Evolutionary conservation across 2,797 vertebrate genomes (phyloP), one percentile per base, ranked within the genome.

Genomic region (Fistularia tabacaria): DNA sequence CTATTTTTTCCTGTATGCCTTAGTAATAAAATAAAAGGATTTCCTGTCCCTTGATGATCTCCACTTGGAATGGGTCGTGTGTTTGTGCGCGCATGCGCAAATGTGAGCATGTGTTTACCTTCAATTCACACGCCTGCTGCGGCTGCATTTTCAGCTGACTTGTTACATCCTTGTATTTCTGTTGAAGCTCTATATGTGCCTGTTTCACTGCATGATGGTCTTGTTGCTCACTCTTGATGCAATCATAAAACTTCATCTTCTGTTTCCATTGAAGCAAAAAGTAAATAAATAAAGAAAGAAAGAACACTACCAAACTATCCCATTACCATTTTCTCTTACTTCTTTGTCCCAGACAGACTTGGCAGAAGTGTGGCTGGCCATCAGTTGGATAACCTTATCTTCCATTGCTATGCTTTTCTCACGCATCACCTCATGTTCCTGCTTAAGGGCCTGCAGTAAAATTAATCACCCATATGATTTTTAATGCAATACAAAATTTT

Each of bases 401-500:
- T 95, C 92, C 88, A 90, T 86, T 84, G 92, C 89, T 83, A 88
- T 93, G 87, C 87, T 88, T 86, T 91, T 93, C 91, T 93, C 90
- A 89, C 81, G 93, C 90, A 93, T 93, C 86, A 91, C 90, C 90
- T 94, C 91, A 81, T 96, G 96, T 92, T 98, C 94, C 91, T 90
- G 92, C 91, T 95, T 93, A 93, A 98, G 93, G 87, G 87, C 90
- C 95, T 98, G 95, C 92, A 92, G 90, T 98, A 94, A 99, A 99
- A 98, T 98, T 96, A 98, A 98, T 96, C 93, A 94, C 92, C 95
- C 93, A 83, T 93, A 89, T 91, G 91, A 93, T 93, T 94, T 94
- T 97, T 94, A 97, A 97, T 97, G 93, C 92, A 96, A 95, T 95
- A 94, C 93, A 95, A 93, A 93, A 95, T 93, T 94, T 95, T 96